Conservation (phyloP, 2,888 invertebrate genomes). For the Disparrhopalites patrizii region DNA sequence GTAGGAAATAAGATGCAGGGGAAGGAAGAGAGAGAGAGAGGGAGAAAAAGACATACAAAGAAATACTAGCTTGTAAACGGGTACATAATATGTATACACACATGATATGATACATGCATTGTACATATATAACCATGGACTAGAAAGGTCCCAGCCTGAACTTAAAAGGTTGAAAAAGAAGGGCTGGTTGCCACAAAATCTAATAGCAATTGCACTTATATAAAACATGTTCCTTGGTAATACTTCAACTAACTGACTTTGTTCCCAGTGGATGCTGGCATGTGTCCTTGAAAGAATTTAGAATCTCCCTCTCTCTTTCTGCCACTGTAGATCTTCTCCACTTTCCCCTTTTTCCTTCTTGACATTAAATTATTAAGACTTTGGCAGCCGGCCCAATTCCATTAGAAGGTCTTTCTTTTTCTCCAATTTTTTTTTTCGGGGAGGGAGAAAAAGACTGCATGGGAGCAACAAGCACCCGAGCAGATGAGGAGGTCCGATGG, state of each 20-base stretch:
- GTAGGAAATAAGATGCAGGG: no score
- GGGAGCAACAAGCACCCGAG: no score
- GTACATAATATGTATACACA: no score
- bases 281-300: slow-evolving; percentile 1
- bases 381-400: slow-evolving; percentile 2
- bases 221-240: not conserved
- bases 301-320: not conserved
- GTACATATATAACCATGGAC: no score
- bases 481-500: no score
- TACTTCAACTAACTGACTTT: not conserved
- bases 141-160: not conserved
- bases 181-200: not conserved
- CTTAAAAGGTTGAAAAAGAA: not conserved
- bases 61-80: no score
- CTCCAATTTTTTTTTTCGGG: no score
- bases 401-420: no score
- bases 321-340: not conserved
- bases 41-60: not conserved
- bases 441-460: no score
- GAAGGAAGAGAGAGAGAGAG: not conserved
- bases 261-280: not conserved
- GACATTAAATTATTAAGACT: slow-evolving; percentile 3
- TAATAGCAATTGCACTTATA: slow-evolving; percentile 1
- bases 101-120: no score
- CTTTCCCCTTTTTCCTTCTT: not conserved